Base-by-base conservation (phyloP, 1,140 invertebrate species). In the Drosophila ogumai region DNA sequence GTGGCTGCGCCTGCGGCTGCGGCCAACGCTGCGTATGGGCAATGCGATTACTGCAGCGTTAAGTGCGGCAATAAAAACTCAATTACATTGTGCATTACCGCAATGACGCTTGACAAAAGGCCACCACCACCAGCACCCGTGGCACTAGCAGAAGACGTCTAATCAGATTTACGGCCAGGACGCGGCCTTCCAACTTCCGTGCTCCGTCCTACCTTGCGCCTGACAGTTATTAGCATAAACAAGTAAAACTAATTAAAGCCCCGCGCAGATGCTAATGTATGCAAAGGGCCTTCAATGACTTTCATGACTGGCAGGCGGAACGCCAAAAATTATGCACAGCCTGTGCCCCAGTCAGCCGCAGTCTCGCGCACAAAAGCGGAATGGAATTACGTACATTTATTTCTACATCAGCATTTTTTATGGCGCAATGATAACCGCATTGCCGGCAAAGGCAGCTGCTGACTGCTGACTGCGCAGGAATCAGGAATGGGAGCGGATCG, bases 211-310 rank as follows among this genome's bases (percentile, higher is more conserved):
- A 55, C 47, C 40, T 47, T 43, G 32, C 34, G 52, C 64, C 63
- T 43, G 73, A 49, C 74, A 55, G 60, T 77, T 77, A 77, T 77
- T 77, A 81, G 73, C 80, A 77, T 76, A 79, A 84, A 79, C 69
- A 86, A 90, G 81, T 66, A 78, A 88, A 91, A 91, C 88, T 88
- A 91, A 91, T 91, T 91, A 91, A 82, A 81, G 75, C 60, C 44
- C 81, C 65, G 79, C 81, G 75, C 82, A 65, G 79, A 78, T 80
- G 88, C 74, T 90, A 91, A 88, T 91, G 71, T 78, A 91, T 91
- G 82, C 90, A 88, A 91, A 91, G 75, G 68, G 55, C 80, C 77
- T 86, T 69, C 79, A 86, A 66, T 85, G 74, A 77, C 73, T 80
- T 68, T 57, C 67, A 57, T 19, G 72, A 12, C 34, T 13, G 38